phyloP scores from a whole-genome alignment of 1,140 invertebrate genomes.

The Melipona quadrifasciata region DNA sequence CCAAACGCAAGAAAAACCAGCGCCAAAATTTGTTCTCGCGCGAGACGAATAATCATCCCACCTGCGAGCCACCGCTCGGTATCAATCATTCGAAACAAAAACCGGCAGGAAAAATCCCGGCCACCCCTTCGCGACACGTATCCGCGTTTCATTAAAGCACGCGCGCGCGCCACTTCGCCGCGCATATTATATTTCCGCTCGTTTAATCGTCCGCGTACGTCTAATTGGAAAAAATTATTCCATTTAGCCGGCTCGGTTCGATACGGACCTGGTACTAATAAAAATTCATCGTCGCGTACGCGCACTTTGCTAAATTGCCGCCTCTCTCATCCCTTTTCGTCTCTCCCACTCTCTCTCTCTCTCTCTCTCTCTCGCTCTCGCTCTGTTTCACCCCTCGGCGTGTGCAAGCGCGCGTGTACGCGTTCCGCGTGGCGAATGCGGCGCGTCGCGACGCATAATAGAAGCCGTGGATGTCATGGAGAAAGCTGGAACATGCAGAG shows the following conservation, averaged over 20 bases:
- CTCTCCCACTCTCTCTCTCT: background rate
- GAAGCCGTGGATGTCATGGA: slow-evolving; percentile 65
- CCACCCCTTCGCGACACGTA: background rate
- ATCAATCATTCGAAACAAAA: background rate
- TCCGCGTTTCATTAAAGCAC: slow-evolving; percentile 16
- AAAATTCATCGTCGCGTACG: slow-evolving; percentile 50
- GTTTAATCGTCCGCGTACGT: slow-evolving; percentile 35
- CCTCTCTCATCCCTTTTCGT: background rate
- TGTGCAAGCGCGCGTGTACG: background rate
- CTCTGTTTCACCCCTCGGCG: background rate
- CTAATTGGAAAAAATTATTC: slow-evolving; percentile 47
- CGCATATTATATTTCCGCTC: slow-evolving; percentile 27
- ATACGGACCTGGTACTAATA: slow-evolving; percentile 35
- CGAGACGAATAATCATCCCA: background rate
- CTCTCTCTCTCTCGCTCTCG: background rate
- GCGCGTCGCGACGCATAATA: slow-evolving; percentile 61
- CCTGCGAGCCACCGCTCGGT: background rate
- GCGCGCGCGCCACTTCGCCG: slow-evolving; percentile 6
- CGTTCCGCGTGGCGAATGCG: slow-evolving; percentile 58
- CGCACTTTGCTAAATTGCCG: slow-evolving; percentile 56
- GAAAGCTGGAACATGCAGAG: slow-evolving; percentile 54
- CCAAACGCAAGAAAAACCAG: background rate
- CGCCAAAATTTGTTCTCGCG: background rate
- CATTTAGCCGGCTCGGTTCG: slow-evolving; percentile 28
- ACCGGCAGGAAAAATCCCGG: background rate